These are phyloP conservation scores for Dunckerocampus dactyliophorus DNA, from an alignment of 2,113 vertebrate genomes.

Conservation along the genomic window DNA sequence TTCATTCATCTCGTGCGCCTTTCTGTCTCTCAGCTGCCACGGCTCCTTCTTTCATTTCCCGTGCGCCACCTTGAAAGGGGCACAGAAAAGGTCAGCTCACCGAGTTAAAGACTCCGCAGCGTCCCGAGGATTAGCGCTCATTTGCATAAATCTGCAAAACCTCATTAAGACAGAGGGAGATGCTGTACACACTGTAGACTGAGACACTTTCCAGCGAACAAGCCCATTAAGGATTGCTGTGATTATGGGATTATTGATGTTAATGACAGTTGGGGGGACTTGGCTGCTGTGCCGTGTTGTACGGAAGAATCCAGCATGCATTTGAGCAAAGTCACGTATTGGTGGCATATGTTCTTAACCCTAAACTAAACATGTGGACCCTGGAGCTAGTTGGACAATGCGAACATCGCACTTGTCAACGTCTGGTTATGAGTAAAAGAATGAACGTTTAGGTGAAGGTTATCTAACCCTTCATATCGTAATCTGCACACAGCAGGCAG, in stretches of 20 bases:
- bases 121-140: conserved; percentile 44
- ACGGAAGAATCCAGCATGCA: not conserved
- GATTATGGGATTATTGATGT: conserved; percentile 63
- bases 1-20: conserved; percentile 14
- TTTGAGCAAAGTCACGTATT: conserved; percentile 25
- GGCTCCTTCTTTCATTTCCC: conserved; percentile 19
- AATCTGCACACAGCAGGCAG: too few relatives aligned
- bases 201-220: conserved; percentile 52
- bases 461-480: too few relatives aligned
- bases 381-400: too few relatives aligned
- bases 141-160: conserved; percentile 70
- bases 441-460: too few relatives aligned
- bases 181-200: conserved; percentile 39
- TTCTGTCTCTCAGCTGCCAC: conserved; percentile 8
- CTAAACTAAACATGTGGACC: too few relatives aligned
- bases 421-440: too few relatives aligned
- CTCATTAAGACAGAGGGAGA: conserved; percentile 43
- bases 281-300: conserved; percentile 2
- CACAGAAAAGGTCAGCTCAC: conserved; percentile 36
- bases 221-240: conserved; percentile 54
- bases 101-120: conserved; percentile 24
- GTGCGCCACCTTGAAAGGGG: conserved; percentile 9
- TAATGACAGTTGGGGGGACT: conserved; percentile 40
- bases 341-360: not conserved
- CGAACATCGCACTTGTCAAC: too few relatives aligned